Evolutionary conservation across 2,797 vertebrate genomes (phyloP).

Genomic region (Urosaurus nigricauda): DNA sequence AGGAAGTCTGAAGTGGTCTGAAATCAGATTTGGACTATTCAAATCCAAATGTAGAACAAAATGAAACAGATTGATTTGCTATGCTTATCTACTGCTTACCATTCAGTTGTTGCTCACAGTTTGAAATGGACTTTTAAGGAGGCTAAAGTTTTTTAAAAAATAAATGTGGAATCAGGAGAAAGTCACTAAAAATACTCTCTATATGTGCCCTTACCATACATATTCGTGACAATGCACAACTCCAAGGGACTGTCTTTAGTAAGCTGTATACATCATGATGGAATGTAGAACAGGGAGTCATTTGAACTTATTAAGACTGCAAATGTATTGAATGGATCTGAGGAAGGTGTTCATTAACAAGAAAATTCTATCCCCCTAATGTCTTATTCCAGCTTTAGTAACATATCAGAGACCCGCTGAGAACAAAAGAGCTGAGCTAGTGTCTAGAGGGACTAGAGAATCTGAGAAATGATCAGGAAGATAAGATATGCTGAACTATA

Average conservation of each 20-base stretch:
- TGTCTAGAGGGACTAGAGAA: neutral
- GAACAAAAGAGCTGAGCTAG: slow-evolving; percentile 3
- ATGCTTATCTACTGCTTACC: neutral
- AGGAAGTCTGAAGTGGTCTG: too few relatives aligned
- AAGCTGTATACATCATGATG: slow-evolving; percentile 11
- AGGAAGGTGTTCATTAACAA: neutral
- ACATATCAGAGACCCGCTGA: slow-evolving; percentile 5
- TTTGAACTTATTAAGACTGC: slow-evolving; percentile 18
- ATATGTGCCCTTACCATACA: neutral
- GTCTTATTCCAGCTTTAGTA: slow-evolving; percentile 23
- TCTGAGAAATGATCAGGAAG: slow-evolving; percentile 24
- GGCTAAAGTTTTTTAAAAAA: neutral
- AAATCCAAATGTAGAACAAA: neutral
- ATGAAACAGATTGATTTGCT: neutral
- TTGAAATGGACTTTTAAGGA: neutral
- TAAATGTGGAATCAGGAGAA: neutral
- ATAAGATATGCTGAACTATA: neutral
- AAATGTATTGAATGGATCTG: slow-evolving; percentile 30
- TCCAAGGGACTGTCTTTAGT: neutral
- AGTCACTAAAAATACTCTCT: neutral
- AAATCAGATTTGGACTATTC: too few relatives aligned
- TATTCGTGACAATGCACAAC: neutral
- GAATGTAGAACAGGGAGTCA: slow-evolving; percentile 12
- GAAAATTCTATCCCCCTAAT: slow-evolving; percentile 5
- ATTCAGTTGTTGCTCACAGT: neutral